A percentile compares a stretch with the other conserved stretches of the same genome.
Evolutionary conservation across 2,113 vertebrate species (phyloP).

Genomic region (Macquaria ambigua): DNA sequence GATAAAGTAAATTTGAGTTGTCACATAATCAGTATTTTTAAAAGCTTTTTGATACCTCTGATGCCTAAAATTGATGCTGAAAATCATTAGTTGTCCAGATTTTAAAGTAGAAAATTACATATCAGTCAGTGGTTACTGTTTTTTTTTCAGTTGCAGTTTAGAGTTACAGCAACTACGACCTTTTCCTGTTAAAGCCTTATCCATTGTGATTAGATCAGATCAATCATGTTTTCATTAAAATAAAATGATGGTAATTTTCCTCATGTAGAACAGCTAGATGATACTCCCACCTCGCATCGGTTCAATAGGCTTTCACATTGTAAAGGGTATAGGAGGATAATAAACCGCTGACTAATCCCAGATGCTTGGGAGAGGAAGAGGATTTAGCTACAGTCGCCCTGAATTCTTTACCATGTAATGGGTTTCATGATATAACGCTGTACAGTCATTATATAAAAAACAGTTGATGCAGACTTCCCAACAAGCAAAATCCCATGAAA

Average conservation of each 20-base stretch:
- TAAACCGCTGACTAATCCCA: conserved; percentile 67
- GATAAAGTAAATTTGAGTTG: neutral
- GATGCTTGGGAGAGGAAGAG: conserved; percentile 26
- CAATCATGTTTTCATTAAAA: neutral
- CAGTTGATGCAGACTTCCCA: neutral
- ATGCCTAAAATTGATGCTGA: neutral
- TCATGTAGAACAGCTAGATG: neutral
- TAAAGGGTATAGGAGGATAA: conserved; percentile 32
- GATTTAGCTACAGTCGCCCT: conserved; percentile 40
- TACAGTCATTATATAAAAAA: neutral
- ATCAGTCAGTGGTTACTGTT: neutral
- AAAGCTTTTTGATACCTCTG: neutral
- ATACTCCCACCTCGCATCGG: neutral
- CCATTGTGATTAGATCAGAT: neutral
- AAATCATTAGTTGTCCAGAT: neutral
- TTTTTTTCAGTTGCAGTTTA: neutral
- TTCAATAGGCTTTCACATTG: conserved; percentile 21
- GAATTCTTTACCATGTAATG: conserved; percentile 28
- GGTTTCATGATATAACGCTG: conserved; percentile 17
- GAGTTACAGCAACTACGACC: neutral
- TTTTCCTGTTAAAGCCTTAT: neutral
- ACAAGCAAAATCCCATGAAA: conserved; percentile 4
- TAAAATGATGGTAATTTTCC: neutral
- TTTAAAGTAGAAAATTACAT: neutral
- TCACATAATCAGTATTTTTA: neutral